Percentiles rank a stretch among this genome's conserved stretches.
Conservation (phyloP, 2,113 vertebrate species). For the Tamias sibiricus region DNA sequence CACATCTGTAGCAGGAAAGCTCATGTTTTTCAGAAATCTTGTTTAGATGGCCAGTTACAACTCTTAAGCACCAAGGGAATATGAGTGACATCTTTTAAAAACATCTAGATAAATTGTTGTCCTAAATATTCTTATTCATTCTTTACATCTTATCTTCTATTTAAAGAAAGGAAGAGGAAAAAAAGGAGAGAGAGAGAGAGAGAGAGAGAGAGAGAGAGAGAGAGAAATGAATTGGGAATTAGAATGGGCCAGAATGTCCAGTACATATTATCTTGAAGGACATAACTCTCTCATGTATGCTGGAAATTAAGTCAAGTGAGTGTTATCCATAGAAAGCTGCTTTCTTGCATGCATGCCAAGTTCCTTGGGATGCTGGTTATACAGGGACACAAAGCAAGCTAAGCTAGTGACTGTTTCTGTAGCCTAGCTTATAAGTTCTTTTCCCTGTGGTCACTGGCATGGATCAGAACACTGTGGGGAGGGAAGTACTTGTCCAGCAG, state of each 20-base stretch:
- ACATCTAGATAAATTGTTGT: not conserved
- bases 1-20: not conserved
- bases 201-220: not conserved
- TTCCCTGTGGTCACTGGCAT: not conserved
- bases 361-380: not conserved
- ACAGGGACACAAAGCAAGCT: not conserved
- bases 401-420: not conserved
- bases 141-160: not conserved
- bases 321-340: not conserved
- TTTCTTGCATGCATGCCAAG: not conserved
- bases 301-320: not conserved
- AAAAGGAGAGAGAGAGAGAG: not conserved
- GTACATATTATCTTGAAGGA: not conserved
- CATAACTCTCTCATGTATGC: not conserved
- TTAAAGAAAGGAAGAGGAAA: not conserved
- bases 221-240: not conserved
- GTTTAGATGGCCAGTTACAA: not conserved
- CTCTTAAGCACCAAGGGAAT: not conserved
- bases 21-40: not conserved
- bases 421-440: not conserved
- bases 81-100: not conserved
- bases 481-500: not conserved
- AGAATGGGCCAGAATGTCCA: not conserved
- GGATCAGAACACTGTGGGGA: not conserved
- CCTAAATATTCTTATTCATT: not conserved